phyloP scores from a whole-genome alignment of 2,888 invertebrate species.

The Chorisops tibialis region DNA sequence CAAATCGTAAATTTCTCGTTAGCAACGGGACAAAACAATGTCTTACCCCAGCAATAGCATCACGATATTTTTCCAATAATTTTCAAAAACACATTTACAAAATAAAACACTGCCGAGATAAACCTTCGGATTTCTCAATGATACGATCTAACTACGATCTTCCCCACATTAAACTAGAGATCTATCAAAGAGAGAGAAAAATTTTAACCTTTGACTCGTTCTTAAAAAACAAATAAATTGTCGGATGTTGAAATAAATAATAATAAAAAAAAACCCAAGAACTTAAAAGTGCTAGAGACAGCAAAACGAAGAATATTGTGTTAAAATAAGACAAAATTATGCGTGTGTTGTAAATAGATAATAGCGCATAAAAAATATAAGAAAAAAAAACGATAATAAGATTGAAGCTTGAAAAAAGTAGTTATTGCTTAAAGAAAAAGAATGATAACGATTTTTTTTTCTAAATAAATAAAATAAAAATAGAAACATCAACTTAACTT shows the following conservation, averaged over 20 bases:
- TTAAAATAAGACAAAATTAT: neutral
- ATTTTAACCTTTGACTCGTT: slow-evolving; percentile 16
- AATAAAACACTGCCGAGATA: too few relatives aligned
- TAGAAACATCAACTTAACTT: neutral
- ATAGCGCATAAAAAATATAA: slow-evolving; percentile 11
- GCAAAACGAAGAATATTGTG: slow-evolving; percentile 2
- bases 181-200: slow-evolving; percentile 17
- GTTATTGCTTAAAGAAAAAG: slow-evolving; percentile 8
- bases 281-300: slow-evolving; percentile 13
- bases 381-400: slow-evolving; percentile 10
- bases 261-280: slow-evolving; percentile 4
- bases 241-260: slow-evolving; percentile 5
- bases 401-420: slow-evolving; percentile 17
- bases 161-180: slow-evolving; percentile 10
- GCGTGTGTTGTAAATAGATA: slow-evolving; percentile 7
- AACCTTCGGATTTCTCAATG: too few relatives aligned
- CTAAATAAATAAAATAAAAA: slow-evolving; percentile 4
- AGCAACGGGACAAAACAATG: too few relatives aligned
- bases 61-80: too few relatives aligned
- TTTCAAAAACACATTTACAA: too few relatives aligned
- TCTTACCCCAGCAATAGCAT: too few relatives aligned
- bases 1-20: too few relatives aligned
- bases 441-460: neutral
- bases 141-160: too few relatives aligned
- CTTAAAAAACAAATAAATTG: slow-evolving; percentile 5